Base-by-base conservation (phyloP, 2,113 vertebrate species). In the Acrocephalus arundinaceus region DNA sequence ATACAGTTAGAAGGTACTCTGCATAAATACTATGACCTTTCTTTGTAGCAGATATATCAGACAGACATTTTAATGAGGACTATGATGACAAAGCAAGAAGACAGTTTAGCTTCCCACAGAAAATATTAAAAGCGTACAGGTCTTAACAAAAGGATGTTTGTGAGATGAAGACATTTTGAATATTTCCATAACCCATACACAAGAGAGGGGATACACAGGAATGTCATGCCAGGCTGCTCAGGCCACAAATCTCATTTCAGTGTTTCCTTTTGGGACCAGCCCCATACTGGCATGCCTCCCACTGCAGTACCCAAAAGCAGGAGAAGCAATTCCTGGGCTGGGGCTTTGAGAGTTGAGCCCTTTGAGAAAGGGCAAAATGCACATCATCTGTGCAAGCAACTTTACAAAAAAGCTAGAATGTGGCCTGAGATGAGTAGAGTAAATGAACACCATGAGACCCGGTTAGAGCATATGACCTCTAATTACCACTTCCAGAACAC, bases 401-500 rank as follows among this genome's bases (percentile, higher is more conserved):
- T 80, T 74, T 35, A 59, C 0, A 0, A 66, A 93, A 79, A 83
- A 90, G 30, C 74, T 80, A 51, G 20, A 92, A 72, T 79, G 54
- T n/a, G 28, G 48, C 67, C 59, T 75, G 39, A 71, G 46, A 59
- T 39, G 77, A 89, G 35, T 51, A 72, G 15, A 7, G 39, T 48
- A 87, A 89, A 71, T 2, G 5, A 91, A 65, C 22, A 78, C 27
- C 61, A 96, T 85, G 78, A 94, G 41, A 82, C 28, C 46, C 16
- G 11, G 58, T 66, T 83, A 92, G n/a, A 87, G 46, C 71, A 70
- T 43, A 79, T 62, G 67, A 89, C 68, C 46, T 54, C 75, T 83
- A 91, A 87, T 85, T 85, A 79, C 55, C 63, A 66, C 51, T 95
- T 89, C 62, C 63, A 85, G 78, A 94, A 58, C 25, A 71, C 78